phyloP scores from a whole-genome alignment of 2,888 invertebrate species.

The Megaustenia siamemsis region DNA sequence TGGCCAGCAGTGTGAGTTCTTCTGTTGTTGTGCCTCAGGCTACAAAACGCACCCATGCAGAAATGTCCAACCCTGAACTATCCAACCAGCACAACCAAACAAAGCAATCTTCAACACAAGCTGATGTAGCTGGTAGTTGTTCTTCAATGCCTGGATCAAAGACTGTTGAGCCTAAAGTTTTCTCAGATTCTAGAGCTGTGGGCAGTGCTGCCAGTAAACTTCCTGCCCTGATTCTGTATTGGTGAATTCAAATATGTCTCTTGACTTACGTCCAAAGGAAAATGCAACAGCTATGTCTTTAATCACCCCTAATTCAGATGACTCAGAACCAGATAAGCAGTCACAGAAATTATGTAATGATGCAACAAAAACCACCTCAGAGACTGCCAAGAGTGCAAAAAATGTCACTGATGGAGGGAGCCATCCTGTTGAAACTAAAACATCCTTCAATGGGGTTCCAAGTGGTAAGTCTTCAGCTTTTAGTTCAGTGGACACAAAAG shows the following conservation, averaged over 20 bases:
- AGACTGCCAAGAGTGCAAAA: neutral
- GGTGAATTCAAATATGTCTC: constrained; percentile 16
- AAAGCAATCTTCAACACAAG: constrained; percentile 2
- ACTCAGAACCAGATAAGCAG: neutral
- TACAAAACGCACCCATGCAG: constrained; percentile 43
- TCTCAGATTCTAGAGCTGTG: neutral
- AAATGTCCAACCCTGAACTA: constrained; percentile 30
- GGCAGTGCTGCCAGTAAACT: neutral
- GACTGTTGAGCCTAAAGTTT: constrained; percentile 1
- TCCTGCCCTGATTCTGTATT: neutral
- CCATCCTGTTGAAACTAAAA: neutral
- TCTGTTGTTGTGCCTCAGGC: constrained; percentile 43
- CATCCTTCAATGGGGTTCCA: constrained; percentile 10
- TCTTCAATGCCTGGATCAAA: neutral
- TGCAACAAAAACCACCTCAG: neutral
- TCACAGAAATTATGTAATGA: neutral
- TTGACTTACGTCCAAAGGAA: neutral
- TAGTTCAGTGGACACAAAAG: neutral
- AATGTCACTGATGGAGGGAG: neutral
- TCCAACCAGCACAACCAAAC: constrained; percentile 7
- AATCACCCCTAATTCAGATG: neutral
- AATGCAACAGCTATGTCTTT: neutral
- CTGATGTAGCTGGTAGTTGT: neutral
- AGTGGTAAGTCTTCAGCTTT: neutral
- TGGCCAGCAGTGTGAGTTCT: constrained; percentile 49